Conservation (phyloP, 1,140 invertebrate genomes). For the Elymnias hypermnestra region DNA sequence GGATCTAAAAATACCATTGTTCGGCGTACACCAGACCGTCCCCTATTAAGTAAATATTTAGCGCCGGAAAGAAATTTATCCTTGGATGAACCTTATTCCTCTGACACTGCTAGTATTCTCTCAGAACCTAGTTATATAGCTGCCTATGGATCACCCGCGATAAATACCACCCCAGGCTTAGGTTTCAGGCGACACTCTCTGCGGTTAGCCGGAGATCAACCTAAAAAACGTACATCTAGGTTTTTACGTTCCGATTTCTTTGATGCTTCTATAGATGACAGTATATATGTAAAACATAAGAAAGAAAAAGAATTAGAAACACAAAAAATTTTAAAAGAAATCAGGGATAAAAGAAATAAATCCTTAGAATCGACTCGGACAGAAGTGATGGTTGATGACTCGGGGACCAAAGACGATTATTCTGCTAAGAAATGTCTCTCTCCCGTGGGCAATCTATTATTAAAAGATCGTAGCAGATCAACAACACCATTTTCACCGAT, state of each 20-base stretch:
- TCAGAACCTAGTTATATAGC: constrained; percentile 61
- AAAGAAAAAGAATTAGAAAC: constrained; percentile 81
- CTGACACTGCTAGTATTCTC: constrained; percentile 49
- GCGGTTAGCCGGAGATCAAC: constrained; percentile 43
- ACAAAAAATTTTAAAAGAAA: constrained; percentile 80
- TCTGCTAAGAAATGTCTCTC: constrained; percentile 55
- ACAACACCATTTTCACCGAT: constrained; percentile 70
- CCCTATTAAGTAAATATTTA: constrained; percentile 77
- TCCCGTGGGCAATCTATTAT: constrained; percentile 44
- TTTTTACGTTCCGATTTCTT: constrained; percentile 88
- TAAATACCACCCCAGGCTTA: constrained; percentile 34
- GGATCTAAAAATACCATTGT: constrained; percentile 22
- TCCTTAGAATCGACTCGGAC: constrained; percentile 40
- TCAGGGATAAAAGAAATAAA: constrained; percentile 78
- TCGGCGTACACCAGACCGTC: constrained; percentile 69
- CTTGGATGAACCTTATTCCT: constrained; percentile 49
- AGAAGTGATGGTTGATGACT: no score
- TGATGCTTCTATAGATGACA: constrained; percentile 83
- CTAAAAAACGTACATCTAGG: constrained; percentile 80
- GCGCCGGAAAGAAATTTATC: constrained; percentile 46
- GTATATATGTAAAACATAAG: constrained; percentile 81
- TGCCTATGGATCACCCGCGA: constrained; percentile 40
- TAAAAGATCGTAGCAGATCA: constrained; percentile 66
- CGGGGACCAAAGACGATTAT: constrained; percentile 38
- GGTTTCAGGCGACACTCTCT: constrained; percentile 65